Base-by-base conservation (phyloP, 1,140 invertebrate species). In the Neomicropteryx cornuta region DNA sequence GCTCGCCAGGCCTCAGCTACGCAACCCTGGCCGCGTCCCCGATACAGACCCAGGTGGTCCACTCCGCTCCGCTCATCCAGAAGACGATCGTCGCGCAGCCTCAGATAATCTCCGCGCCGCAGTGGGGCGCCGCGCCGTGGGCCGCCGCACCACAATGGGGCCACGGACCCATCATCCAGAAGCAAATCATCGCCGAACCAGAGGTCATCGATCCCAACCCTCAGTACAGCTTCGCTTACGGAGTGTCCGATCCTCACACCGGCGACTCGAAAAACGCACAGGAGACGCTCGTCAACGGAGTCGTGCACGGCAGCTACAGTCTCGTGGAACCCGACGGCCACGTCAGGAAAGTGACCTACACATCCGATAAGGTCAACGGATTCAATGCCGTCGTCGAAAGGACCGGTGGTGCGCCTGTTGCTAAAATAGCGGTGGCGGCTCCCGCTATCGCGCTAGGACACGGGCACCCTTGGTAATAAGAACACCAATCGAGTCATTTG, bases 181-280 rank as follows among this genome's bases (percentile, higher is more conserved):
- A 47, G 23, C 46, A 47, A 21, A 37, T 46, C 33, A 22, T 45
- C 4, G 49, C 62, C 34, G 53, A 45, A 38, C 43, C 69, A 0
- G 76, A 81, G 52, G 72, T 76, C 16, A 70, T 73, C 44, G 77
- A 81, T 58, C 72, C 77, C 4, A 72, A 81, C 60, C 81, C 79
- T 3, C 72, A 76, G 28, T 84, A 84, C 56, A 76, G 71, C 52
- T 83, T 75, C 62, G 72, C 75, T 16, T 85, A 83, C 58, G 76
- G 76, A 23, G 77, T 84, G 2, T 70, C 75, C 8, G 81, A 85
- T 52, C 74, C 75, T 1, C 60, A 72, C 43, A 85, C 76, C 18
- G 80, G 83, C 30, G 78, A 81, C 56, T 76, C 76, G 43, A 80
- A 81, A 53, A 72, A 72, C 51, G 72, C 73, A 11, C 51, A 70